Evolutionary conservation across 1,140 invertebrate genomes (phyloP).

Genomic region (Tetraneura akinire): DNA sequence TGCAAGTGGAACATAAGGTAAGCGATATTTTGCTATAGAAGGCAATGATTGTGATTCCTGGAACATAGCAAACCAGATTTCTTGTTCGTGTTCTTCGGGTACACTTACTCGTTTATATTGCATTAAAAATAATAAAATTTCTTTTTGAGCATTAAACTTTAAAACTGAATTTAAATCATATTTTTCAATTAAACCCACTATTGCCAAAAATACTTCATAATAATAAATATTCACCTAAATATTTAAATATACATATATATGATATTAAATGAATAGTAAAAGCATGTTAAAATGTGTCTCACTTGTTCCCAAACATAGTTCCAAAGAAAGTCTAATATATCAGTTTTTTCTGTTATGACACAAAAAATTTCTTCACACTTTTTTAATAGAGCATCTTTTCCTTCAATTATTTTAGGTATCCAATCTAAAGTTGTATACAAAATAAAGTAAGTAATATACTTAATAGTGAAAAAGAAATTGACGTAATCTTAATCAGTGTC

Average conservation of each 20-base stretch:
- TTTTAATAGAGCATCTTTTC: constrained; percentile 52
- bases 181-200: constrained; percentile 58
- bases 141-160: constrained; percentile 51
- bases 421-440: constrained; percentile 24
- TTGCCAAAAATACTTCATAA: constrained; percentile 60
- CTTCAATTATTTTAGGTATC: constrained; percentile 45
- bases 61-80: constrained; percentile 58
- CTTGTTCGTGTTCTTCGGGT: constrained; percentile 57
- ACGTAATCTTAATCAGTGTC: no score
- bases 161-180: constrained; percentile 51
- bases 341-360: constrained; percentile 56
- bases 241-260: constrained; percentile 7
- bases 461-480: no score
- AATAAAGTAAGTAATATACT: constrained; percentile 8
- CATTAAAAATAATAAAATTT: constrained; percentile 52
- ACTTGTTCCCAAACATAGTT: constrained; percentile 47
- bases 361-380: constrained; percentile 56
- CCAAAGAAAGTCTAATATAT: constrained; percentile 54
- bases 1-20: constrained; percentile 56
- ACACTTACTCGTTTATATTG: constrained; percentile 53
- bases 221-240: constrained; percentile 60
- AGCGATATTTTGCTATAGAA: constrained; percentile 59
- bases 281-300: background rate
- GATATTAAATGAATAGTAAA: background rate
- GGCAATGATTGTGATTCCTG: constrained; percentile 58